Conservation (phyloP, 2,113 vertebrate species). For the Mobula hypostoma region DNA sequence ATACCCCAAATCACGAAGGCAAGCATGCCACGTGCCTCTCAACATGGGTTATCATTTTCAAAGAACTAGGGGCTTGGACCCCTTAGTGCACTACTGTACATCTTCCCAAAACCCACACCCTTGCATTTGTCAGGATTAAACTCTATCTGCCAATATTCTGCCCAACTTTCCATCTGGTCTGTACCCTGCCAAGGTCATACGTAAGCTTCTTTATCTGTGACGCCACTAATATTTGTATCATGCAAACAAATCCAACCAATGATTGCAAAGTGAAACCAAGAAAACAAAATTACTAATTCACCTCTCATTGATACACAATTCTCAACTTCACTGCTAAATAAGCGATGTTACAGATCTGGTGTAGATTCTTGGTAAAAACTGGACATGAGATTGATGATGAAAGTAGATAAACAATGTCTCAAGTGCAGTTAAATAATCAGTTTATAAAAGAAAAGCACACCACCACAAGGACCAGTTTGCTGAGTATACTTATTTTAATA, state of each 20-base stretch:
- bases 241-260: not conserved
- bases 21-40: too few relatives aligned
- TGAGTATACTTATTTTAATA: slow-evolving; percentile 35
- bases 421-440: not conserved
- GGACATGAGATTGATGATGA: not conserved
- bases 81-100: too few relatives aligned
- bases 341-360: not conserved
- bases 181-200: too few relatives aligned
- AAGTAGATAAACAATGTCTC: not conserved
- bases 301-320: not conserved
- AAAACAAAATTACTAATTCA: not conserved
- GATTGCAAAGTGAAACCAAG: not conserved
- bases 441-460: not conserved
- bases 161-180: too few relatives aligned
- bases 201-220: too few relatives aligned
- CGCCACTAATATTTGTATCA: too few relatives aligned
- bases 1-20: too few relatives aligned
- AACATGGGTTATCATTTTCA: too few relatives aligned
- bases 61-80: too few relatives aligned
- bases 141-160: too few relatives aligned
- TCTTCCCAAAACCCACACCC: too few relatives aligned
- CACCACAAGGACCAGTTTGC: slow-evolving; percentile 1
- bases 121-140: too few relatives aligned
- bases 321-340: not conserved
- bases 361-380: not conserved